Conservation (phyloP, 1,140 invertebrate genomes). For the Battus philenor region DNA sequence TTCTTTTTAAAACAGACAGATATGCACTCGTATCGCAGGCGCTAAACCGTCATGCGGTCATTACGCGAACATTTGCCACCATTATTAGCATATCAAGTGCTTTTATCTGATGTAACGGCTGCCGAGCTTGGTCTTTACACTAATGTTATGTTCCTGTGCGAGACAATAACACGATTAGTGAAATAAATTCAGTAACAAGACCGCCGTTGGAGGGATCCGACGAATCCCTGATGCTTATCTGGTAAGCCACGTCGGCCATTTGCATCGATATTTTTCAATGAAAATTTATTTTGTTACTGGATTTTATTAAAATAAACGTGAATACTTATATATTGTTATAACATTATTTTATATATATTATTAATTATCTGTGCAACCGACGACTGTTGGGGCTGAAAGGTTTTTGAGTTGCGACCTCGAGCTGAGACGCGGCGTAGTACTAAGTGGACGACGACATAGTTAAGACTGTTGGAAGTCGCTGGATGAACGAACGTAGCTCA, state of each 20-base stretch:
- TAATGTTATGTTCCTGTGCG: conserved; percentile 27
- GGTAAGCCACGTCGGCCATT: conserved; percentile 4
- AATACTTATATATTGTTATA: no score
- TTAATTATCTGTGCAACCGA: no score
- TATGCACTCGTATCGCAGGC: conserved; percentile 21
- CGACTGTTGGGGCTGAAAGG: no score
- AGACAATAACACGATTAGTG: conserved; percentile 66
- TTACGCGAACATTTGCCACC: conserved; percentile 64
- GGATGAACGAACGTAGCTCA: no score
- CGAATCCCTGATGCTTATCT: conserved; percentile 52
- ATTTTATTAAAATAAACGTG: no score
- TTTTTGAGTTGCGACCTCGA: no score
- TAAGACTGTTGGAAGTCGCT: no score
- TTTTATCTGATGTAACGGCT: conserved; percentile 66
- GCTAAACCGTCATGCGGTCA: conserved; percentile 56
- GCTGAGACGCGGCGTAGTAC: no score
- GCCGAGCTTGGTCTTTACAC: conserved; percentile 32
- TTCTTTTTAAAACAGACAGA: not conserved
- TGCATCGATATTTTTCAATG: conserved; percentile 7
- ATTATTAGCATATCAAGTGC: conserved; percentile 66
- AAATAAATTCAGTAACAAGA: conserved; percentile 55
- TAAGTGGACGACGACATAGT: no score
- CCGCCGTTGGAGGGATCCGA: conserved; percentile 40
- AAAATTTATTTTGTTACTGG: no score
- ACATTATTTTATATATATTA: no score